Evolutionary conservation across 2,888 invertebrate species (phyloP), one percentile per base, ranked within the genome.

Genomic region (Chydorus sphaericus): DNA sequence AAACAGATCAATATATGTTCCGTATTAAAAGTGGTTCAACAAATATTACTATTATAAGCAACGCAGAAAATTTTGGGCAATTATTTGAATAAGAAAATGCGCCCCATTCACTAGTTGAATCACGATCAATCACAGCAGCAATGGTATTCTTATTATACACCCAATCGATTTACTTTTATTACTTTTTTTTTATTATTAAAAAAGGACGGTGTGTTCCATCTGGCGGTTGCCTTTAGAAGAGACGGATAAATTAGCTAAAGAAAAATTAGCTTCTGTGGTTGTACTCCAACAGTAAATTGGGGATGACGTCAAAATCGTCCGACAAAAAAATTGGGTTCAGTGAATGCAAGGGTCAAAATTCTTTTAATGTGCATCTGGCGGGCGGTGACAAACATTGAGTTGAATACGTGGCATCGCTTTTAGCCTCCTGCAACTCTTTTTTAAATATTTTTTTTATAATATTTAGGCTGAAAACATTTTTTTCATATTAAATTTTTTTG

Each of bases 141-240:
- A 80, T 90, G 90, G 90, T 88, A 70, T 31, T 51, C 20, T 36
- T 33, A 14, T 16, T 44, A n/a, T 1, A 5, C 16, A 30, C 2
- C 18, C 26, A 3, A 4, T 2, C 8, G 10, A 20, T 58, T 20
- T 29, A 28, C 20, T 39, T 44, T 39, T n/a, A 14, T 20, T n/a
- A 28, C 16, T 23, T 39, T 14, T 11, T 11, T 16, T 20, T 4
- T 23, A 23, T 30, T 4, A 62, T 57, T 59, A 62, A 51, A n/a
- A n/a, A 65, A 94, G 94, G 87, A 92, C 93, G 68, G 89, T 93
- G 81, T 90, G 90, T 86, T 88, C 87, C 66, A 92, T 94, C n/a
- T 96, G 94, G 94, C 79, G 91, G 61, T 88, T 89, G 0, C 89
- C 94, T 3, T 73, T 96, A 64, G 93, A 94, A 68, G 94, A 94